Base-by-base conservation (phyloP, 1,140 invertebrate species). In the Hypothenemus hampei region DNA sequence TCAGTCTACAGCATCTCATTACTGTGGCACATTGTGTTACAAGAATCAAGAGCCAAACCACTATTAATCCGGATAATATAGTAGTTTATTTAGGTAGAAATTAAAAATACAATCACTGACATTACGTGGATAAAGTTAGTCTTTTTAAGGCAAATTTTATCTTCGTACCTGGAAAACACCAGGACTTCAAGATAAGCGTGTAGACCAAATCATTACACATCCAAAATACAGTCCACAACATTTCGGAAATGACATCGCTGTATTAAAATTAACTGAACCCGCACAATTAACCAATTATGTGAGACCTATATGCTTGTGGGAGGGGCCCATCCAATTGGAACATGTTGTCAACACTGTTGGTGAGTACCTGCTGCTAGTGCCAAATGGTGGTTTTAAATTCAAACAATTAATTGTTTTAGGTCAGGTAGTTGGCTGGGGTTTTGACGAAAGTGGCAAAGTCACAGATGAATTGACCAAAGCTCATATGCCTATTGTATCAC, bases 21-120 rank as follows among this genome's bases (percentile, higher is more conserved):
- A 93, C 90, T 0, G 89, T 89, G 0, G 89, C 89, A 0, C 90
- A 93, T 67, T 93, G 91, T 68, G 80, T 83, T 15, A 78, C 76
- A 0, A 65, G 68, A 36, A 72, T 51, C 22, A 61, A 60, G 19
- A 64, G 62, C 1, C 53, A 63, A 15, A 56, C 16, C n/a, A 19
- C 57, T 3, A 48, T 69, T 4, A 61, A 62, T 57, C 59, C 64
- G 0, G 61, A 59, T 16, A 67, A 60, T 57, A 51, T 70, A 15
- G 60, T 67, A 1, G 60, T 70, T 5, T 70, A 68, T 53, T 54
- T 70, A 43, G 68, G 68, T 60, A 50, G 52, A 21, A 31, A 19
- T 18, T 16, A 29, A 29, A n/a, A 22, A 23, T 19, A 19, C n/a
- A n/a, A n/a, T n/a, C n/a, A n/a, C n/a, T n/a, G n/a, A 36, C 33